These are phyloP conservation scores for Labeo calbasu DNA, from an alignment of 2,797 vertebrate genomes.

Conservation along the genomic window DNA sequence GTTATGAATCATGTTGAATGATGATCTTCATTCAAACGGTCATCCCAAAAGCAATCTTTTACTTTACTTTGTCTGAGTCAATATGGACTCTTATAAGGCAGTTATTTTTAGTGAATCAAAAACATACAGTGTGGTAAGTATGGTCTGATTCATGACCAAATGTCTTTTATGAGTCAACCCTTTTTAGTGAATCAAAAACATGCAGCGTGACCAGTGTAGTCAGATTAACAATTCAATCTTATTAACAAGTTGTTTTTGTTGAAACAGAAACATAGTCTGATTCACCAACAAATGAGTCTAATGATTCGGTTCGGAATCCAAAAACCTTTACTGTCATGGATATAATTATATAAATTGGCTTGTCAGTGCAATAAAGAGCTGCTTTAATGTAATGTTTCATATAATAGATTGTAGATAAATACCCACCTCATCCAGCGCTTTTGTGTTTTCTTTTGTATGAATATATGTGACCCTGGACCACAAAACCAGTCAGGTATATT, in stretches of 20 bases:
- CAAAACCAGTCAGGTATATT: too few species aligned
- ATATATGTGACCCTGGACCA: background rate
- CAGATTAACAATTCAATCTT: too few species aligned
- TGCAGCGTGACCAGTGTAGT: too few species aligned
- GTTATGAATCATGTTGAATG: too few species aligned
- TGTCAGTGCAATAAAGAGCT: background rate
- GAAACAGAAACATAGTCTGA: too few species aligned
- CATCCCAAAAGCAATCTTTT: background rate
- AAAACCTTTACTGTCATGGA: background rate
- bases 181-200: too few species aligned
- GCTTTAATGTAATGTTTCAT: background rate
- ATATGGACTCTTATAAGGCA: background rate
- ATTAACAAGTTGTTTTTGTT: too few species aligned
- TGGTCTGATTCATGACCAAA: too few species aligned
- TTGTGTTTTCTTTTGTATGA: background rate
- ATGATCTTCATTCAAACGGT: background rate
- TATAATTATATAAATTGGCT: background rate
- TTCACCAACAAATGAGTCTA: background rate
- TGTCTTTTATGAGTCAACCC: too few species aligned
- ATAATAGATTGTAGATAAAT: background rate
- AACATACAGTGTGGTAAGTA: too few species aligned
- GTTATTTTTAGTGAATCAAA: too few species aligned
- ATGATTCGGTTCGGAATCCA: background rate
- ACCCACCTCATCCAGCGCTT: background rate
- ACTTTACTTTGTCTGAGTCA: background rate